These are phyloP conservation scores for Pipistrellus pipistrellus DNA, from an alignment of 2,797 vertebrate genomes.

Conservation along the genomic window DNA sequence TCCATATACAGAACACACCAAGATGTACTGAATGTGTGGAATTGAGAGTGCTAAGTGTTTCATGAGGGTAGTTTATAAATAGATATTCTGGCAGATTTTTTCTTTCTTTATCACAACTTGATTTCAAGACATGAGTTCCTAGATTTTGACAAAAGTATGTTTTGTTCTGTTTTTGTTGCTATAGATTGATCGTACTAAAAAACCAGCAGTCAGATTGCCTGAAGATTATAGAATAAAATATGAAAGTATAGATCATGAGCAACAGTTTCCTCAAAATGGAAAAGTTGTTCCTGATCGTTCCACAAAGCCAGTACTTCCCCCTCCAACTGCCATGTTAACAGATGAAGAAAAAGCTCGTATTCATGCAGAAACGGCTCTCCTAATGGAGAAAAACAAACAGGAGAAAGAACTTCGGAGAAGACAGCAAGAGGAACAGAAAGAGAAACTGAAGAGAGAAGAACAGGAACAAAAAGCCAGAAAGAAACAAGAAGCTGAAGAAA, in stretches of 20 bases:
- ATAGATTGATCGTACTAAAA: slow-evolving; percentile 97
- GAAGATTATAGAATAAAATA: slow-evolving; percentile 87
- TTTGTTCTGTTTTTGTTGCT: slow-evolving; percentile 69
- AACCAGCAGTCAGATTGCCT: slow-evolving; percentile 90
- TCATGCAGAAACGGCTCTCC: slow-evolving; percentile 88
- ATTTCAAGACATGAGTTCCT: slow-evolving; percentile 46
- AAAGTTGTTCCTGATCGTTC: slow-evolving; percentile 93
- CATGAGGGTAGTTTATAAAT: slow-evolving; percentile 29
- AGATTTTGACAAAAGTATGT: slow-evolving; percentile 34
- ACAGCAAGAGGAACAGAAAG: slow-evolving; percentile 88
- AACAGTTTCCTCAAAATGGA: slow-evolving; percentile 87
- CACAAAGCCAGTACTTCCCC: slow-evolving; percentile 89
- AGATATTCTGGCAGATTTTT: neutral
- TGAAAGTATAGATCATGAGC: slow-evolving; percentile 87
- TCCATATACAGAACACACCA: neutral
- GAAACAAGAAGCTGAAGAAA: slow-evolving; percentile 84
- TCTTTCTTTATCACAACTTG: neutral
- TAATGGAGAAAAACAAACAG: slow-evolving; percentile 91
- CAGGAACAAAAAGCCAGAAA: slow-evolving; percentile 84
- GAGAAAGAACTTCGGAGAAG: slow-evolving; percentile 91
- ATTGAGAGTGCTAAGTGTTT: slow-evolving; percentile 7
- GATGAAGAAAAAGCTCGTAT: slow-evolving; percentile 92
- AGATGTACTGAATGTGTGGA: slow-evolving; percentile 12
- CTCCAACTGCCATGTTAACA: slow-evolving; percentile 83
- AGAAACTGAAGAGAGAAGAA: slow-evolving; percentile 87